A percentile compares a stretch with the other conserved stretches of the same genome.
These are phyloP conservation scores for Pseudanteris insignis DNA, from an alignment of 2,888 invertebrate genomes.

Conservation along the genomic window DNA sequence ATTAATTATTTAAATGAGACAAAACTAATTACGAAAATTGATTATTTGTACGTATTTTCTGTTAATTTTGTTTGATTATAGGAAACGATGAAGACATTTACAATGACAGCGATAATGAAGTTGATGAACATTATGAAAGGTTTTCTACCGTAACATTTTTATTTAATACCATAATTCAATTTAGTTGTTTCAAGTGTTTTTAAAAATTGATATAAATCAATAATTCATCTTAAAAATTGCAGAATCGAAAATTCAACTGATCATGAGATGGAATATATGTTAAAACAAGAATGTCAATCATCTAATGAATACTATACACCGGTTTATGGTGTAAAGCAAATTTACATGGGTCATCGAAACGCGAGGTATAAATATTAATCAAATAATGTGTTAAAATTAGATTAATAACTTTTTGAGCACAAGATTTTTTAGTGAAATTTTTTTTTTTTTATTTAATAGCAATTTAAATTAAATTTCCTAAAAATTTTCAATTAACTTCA, in stretches of 20 bases:
- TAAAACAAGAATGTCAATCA: slow-evolving; percentile 52
- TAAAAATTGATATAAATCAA: too few species aligned
- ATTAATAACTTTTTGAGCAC: not conserved
- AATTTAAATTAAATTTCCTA: too few species aligned
- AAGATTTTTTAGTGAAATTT: slow-evolving; percentile 7
- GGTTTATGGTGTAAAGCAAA: slow-evolving; percentile 72
- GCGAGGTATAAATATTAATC: slow-evolving; percentile 69
- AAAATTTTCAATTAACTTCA: too few species aligned
- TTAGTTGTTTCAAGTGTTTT: too few species aligned
- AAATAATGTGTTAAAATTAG: not conserved
- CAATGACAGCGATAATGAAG: slow-evolving; percentile 64
- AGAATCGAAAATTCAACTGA: slow-evolving; percentile 56
- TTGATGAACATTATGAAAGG: slow-evolving; percentile 43
- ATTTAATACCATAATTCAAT: too few species aligned
- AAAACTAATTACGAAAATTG: too few species aligned
- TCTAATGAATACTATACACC: slow-evolving; percentile 56
- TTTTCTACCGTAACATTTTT: not conserved
- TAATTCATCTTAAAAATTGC: too few species aligned
- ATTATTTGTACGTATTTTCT: too few species aligned
- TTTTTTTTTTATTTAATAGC: too few species aligned
- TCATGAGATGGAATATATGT: slow-evolving; percentile 61
- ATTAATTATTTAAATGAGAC: too few species aligned
- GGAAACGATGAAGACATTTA: slow-evolving; percentile 61
- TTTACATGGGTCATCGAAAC: slow-evolving; percentile 82
- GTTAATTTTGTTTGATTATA: slow-evolving; percentile 43